Evolutionary conservation across 2,888 invertebrate genomes (phyloP), one percentile per base, ranked within the genome.

Genomic region (Eristalinus aeneus): DNA sequence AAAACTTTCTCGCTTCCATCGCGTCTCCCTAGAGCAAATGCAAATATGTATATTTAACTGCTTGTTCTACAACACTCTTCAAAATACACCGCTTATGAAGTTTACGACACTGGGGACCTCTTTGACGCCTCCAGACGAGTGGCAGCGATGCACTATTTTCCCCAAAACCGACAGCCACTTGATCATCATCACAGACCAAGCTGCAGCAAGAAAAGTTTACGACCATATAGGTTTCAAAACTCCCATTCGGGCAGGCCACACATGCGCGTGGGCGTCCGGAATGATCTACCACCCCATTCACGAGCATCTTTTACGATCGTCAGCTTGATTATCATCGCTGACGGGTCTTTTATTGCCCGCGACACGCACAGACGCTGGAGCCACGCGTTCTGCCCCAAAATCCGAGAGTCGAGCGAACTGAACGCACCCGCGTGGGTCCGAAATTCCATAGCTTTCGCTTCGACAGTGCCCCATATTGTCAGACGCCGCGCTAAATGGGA

Each of bases 271-370:
- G 46, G 46, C 46, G 46, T 16, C 16, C 46, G 16, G 16, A 46
- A 16, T 46, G 46, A 46, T 46, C 46, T 9, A 46, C 46, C 46
- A 46, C 46, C 46, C 11, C 12, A 39, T n/a, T 39, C 46, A 46
- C 46, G 71, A 60, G 60, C 31, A 27, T 71, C 39, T 71, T 71
- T 71, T 60, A 71, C 71, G 71, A 71, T 31, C 60, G 31, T 39
- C 60, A 12, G 27, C 39, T 60, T 68, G 34, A 68, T 68, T 54
- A 10, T 34, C 32, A 68, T 68, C 54, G 54, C 16, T 54, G 54
- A 68, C 22, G 20, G 32, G 46, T 39, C 39, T 60, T 71, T 71
- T 71, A 71, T 71, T 11, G 39, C 60, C 31, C 16, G 11, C 60
- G n/a, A 11, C 22, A 56, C 23, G 23, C 22, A 56, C 10, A 56